Evolutionary conservation across 1,140 invertebrate genomes (phyloP), one percentile per base, ranked within the genome.

Genomic region (Chrysoperla carnea): DNA sequence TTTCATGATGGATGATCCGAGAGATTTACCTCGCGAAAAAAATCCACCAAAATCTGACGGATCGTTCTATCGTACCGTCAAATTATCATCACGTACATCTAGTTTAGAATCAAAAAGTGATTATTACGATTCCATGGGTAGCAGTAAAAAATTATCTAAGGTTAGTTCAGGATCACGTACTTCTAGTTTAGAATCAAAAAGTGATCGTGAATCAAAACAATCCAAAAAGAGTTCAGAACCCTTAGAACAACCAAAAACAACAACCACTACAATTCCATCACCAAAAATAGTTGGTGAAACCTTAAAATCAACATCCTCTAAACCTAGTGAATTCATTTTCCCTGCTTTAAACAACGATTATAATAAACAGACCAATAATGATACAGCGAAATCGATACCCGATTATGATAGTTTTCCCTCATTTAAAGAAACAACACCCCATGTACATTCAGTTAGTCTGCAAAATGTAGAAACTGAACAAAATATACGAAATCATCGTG

Each of bases 61-160:
- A 1, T 71, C 66, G 48, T 77, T 75, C 51, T 77, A 77, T 49
- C 75, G 75, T 47, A 70, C 73, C 47, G 74, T 76, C 35, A 74
- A 75, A 7, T 62, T 75, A 14, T 62, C 62, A 17, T 76, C 74
- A 2, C 60, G 74, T 15, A 73, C 70, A 8, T 76, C 75, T 0
- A 77, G 75, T 54, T 67, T 73, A 43, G 75, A 78, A 51, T 76
- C 73, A 11, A 73, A 72, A 47, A 76, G 73, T 45, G 75, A 77
- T 50, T 67, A 75, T 46, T 75, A 73, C 45, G 73, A 76, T 50
- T 69, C 72, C 0, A 31, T 74, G 70, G 1, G 70, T 70, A 50
- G 72, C 69, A 46, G 31, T 12, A 73, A 36, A 68, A 75, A 51
- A 72, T 65, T 33, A 62, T 66, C 5, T 70, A 70, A 52, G 73